Evolutionary conservation across 2,113 vertebrate species (phyloP), one percentile per base, ranked within the genome.

Genomic region (Mustelus asterias): DNA sequence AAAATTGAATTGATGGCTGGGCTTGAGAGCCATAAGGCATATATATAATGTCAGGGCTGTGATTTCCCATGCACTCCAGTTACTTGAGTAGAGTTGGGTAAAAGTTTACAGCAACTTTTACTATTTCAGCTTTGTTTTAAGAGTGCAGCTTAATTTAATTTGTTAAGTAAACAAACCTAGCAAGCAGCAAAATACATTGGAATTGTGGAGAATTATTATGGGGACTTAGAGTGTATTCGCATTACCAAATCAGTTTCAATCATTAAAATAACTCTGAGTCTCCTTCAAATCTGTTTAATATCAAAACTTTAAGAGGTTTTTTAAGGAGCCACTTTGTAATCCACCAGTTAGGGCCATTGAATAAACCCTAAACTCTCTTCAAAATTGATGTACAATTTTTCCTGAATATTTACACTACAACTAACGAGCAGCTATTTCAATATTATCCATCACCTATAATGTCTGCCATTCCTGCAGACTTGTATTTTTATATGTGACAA

Each of bases 1-100:
- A 90, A 90, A 63, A 90, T 90, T 90, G 11, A 90, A 90, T 63
- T 90, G 88, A 90, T 60, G 48, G 88, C 88, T 60, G 13, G 48
- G 54, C 54, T 58, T 60, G 54, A 60, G 11, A 90, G 88, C 54
- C 33, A 60, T n/a, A 90, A 90, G 58, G 88, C 58, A 58, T 48
- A 37, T 54, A 48, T 54, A 86, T 22, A 67, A 90, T 60, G 11
- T 60, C 86, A 60, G 54, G 26, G 14, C 26, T 33, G 14, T 90
- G 88, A 60, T 60, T 90, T 90, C 54, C 22, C 54, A 33, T 60
- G 88, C 29, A 33, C 3, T 60, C 26, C 26, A 6, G 24, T 90
- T 90, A 90, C 54, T 90, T 90, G 58, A 60, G 88, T n/a, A 90
- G 22, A 90, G 88, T 29, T 60, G 29, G 37, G 88, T 90, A 90